Conservation (phyloP, 53 echinoderm and acorn worm genomes). For the Holothuria scabra region DNA sequence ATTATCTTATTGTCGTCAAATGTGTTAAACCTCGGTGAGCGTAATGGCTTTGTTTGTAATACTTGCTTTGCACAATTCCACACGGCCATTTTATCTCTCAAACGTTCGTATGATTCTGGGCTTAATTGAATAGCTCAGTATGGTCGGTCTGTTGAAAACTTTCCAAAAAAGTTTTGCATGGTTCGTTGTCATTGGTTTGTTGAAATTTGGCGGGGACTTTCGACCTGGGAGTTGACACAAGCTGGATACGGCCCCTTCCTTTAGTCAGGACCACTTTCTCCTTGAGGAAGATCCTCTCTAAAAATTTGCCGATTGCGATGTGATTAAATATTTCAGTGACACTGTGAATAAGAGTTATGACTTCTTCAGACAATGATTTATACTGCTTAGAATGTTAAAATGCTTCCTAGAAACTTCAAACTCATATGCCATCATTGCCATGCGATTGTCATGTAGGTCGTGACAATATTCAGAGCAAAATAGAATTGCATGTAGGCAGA, state of each 20-base stretch:
- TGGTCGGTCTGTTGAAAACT: slow-evolving; percentile 33
- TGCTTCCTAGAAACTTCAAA: too few species aligned
- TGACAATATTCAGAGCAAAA: too few species aligned
- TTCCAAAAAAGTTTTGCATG: slow-evolving; percentile 32
- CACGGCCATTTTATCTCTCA: slow-evolving; percentile 39
- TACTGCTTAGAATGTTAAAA: too few species aligned
- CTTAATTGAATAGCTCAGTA: slow-evolving; percentile 22
- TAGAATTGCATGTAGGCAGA: too few species aligned
- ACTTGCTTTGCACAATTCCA: slow-evolving; percentile 47
- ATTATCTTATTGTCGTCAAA: slow-evolving; percentile 56
- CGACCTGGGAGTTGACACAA: slow-evolving; percentile 23
- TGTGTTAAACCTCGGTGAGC: slow-evolving; percentile 57
- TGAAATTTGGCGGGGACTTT: slow-evolving; percentile 53
- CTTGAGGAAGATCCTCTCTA: too few species aligned
- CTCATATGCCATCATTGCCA: too few species aligned
- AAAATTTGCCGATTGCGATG: too few species aligned
- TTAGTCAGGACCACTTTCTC: too few species aligned
- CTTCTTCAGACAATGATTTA: too few species aligned
- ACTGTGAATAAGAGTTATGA: too few species aligned
- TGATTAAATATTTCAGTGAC: too few species aligned
- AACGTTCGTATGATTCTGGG: not conserved
- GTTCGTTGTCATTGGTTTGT: slow-evolving; percentile 49
- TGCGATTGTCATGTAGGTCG: too few species aligned
- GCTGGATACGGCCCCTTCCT: not conserved
- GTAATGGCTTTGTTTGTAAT: slow-evolving; percentile 56